phyloP scores from a whole-genome alignment of 2,888 invertebrate genomes.

The Lithophane socia region DNA sequence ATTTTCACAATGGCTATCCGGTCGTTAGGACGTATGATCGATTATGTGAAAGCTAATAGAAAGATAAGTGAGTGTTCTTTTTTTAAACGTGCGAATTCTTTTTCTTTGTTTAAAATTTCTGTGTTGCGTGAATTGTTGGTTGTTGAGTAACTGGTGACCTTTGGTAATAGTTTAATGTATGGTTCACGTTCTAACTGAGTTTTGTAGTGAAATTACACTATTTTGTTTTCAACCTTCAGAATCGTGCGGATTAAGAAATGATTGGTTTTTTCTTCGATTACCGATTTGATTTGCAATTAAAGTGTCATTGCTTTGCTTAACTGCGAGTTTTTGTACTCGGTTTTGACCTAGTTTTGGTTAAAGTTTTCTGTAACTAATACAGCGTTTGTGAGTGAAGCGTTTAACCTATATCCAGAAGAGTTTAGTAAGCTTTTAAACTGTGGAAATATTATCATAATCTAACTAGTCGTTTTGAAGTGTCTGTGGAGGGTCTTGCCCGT shows the following conservation, averaged over 20 bases:
- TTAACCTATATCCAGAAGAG: neutral
- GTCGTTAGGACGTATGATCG: constrained; percentile 74
- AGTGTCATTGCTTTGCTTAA: constrained; percentile 38
- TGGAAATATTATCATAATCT: neutral
- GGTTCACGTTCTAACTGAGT: constrained; percentile 34
- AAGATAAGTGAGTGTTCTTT: constrained; percentile 77
- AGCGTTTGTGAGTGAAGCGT: neutral
- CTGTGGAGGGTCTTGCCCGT: neutral
- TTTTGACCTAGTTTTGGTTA: constrained; percentile 37
- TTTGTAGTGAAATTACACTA: constrained; percentile 54
- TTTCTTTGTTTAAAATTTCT: constrained; percentile 49
- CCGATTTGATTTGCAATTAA: constrained; percentile 51
- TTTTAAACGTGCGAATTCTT: constrained; percentile 49
- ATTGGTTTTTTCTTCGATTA: constrained; percentile 41
- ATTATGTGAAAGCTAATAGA: constrained; percentile 73
- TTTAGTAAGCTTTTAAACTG: no score
- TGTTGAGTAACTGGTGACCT: constrained; percentile 58
- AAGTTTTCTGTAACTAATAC: neutral
- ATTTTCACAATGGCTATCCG: constrained; percentile 74
- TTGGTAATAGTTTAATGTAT: constrained; percentile 45
- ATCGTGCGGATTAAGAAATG: constrained; percentile 53
- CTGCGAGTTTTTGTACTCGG: constrained; percentile 2
- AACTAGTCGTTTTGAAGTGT: neutral
- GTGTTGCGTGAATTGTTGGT: constrained; percentile 38
- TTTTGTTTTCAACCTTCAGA: constrained; percentile 54